phyloP scores from a whole-genome alignment of 2,797 vertebrate genomes.

The Epinephelus coioides region DNA sequence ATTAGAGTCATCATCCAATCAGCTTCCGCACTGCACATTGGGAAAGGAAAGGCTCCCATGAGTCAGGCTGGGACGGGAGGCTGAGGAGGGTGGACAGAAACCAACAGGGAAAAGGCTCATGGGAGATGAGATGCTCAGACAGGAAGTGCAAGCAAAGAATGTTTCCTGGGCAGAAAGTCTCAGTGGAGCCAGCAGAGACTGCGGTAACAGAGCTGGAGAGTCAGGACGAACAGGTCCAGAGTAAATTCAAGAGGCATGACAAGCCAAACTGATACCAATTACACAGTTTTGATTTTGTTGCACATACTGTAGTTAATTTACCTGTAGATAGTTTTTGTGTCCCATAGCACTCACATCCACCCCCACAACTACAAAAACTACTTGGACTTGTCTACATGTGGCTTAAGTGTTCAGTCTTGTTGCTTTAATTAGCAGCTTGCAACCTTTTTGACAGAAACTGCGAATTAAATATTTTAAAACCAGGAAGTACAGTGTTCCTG shows the following conservation, averaged over 20 bases:
- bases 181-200: slow-evolving; percentile 1
- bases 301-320: background rate
- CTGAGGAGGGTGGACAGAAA: slow-evolving; percentile 35
- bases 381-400: too few species aligned
- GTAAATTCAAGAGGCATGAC: background rate
- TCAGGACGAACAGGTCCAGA: background rate
- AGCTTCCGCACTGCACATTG: slow-evolving; percentile 58
- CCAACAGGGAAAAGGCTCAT: slow-evolving; percentile 32
- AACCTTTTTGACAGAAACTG: too few species aligned
- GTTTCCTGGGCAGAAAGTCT: slow-evolving; percentile 38
- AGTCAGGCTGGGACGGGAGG: slow-evolving; percentile 52
- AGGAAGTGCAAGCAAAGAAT: slow-evolving; percentile 59
- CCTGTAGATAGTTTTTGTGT: too few species aligned
- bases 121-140: slow-evolving; percentile 54
- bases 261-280: too few species aligned
- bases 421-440: too few species aligned
- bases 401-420: too few species aligned
- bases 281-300: background rate
- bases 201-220: background rate
- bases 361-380: too few species aligned
- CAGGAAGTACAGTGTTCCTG: too few species aligned
- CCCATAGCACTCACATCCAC: too few species aligned
- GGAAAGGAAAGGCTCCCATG: slow-evolving; percentile 61
- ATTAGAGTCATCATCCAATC: slow-evolving; percentile 81
- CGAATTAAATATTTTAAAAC: too few species aligned